Evolutionary conservation across 2,113 vertebrate species (phyloP), one percentile per base, ranked within the genome.

Genomic region (Cranoglanis bouderius): DNA sequence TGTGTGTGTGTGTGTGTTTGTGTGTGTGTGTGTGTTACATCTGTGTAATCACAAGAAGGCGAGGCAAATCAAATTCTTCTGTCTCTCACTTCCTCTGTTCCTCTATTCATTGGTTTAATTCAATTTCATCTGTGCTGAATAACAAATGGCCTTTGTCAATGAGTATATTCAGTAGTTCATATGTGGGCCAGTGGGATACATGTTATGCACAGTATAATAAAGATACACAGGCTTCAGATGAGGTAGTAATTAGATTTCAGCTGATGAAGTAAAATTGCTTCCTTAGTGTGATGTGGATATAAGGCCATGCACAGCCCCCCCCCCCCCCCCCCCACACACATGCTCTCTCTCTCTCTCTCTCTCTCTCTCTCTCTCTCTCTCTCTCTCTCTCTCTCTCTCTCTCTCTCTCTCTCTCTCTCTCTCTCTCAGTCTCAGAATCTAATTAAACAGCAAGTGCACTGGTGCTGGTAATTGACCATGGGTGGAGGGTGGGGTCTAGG

Each of bases 381-480:
- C 49, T 53, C 46, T 49, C 46, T 49, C 46, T 49, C 55, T 35
- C 81, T 8, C 78, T 75, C 12, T 84, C 38, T 67, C 12, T 40
- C 81, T 53, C 29, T 24, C 43, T 82, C 18, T 77, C 61, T 67
- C 51, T 87, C 49, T 53, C 77, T 49, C 46, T 82, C 82, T 67
- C 32, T 49, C 49, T 90, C 90, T 84, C 88, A 72, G 19, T 85
- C 82, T 55, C 0, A 92, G 87, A 90, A 92, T 93, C 89, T 94
- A 93, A 94, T 95, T 95, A 95, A 93, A 90, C 84, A 82, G 43
- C 67, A 88, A 88, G 82, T 35, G 61, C 92, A 92, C 91, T 92
- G 92, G 72, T 91, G 90, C 91, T 92, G 85, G 91, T 93, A 91
- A 94, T 94, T 94, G 94, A 93, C 90, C 88, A 85, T 61, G 86